Conservation (phyloP, 1,140 invertebrate genomes). For the Tetraneura akinire region DNA sequence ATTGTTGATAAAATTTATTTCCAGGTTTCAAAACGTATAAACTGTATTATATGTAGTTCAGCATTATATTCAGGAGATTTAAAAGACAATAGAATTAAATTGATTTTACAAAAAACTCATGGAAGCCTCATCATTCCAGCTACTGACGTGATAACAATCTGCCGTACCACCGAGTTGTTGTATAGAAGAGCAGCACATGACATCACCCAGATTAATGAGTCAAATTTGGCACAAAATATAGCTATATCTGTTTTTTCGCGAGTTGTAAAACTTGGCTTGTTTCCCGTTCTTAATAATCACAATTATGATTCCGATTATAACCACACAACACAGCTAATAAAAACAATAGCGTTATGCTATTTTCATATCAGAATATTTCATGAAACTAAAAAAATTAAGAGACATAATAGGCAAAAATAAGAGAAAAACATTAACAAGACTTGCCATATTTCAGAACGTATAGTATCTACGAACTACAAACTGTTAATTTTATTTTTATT, state of each 20-base stretch:
- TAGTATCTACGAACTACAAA: too few species aligned
- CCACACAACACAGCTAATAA: background rate
- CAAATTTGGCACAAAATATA: constrained; percentile 4
- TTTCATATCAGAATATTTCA: constrained; percentile 6
- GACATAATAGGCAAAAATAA: background rate
- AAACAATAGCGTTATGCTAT: constrained; percentile 7
- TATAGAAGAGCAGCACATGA: constrained; percentile 12
- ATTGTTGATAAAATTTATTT: background rate
- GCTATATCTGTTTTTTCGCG: background rate
- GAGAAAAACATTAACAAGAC: background rate
- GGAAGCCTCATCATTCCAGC: constrained; percentile 2
- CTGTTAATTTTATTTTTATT: too few species aligned
- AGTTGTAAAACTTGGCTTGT: background rate
- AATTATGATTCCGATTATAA: background rate
- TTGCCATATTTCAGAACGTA: background rate
- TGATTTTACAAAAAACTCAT: constrained; percentile 4
- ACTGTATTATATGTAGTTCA: background rate
- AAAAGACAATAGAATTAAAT: background rate
- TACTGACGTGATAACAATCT: background rate
- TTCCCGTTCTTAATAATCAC: background rate
- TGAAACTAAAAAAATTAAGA: constrained; percentile 1
- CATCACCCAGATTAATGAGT: background rate
- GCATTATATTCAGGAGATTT: background rate
- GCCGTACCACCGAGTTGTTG: background rate
- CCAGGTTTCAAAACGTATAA: background rate